A percentile compares a stretch with the other conserved stretches of the same genome.
phyloP scores from a whole-genome alignment of 2,888 invertebrate genomes.

The Orchesella flavescens region DNA sequence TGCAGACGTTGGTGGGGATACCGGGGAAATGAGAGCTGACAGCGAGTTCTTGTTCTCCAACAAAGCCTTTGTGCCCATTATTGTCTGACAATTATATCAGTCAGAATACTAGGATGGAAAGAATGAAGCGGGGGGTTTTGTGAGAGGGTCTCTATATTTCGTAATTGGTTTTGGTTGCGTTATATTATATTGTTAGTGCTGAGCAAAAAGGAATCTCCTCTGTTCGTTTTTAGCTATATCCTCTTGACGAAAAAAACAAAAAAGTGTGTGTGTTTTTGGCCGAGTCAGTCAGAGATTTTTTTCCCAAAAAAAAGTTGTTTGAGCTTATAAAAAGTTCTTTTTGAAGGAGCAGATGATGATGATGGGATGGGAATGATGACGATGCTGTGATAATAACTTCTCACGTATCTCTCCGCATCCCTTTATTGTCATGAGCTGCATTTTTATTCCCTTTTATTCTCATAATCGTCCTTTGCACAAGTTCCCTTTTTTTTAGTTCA shows the following conservation, averaged over 20 bases:
- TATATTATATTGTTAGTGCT: too few species aligned
- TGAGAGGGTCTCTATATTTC: too few species aligned
- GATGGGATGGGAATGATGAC: conserved; percentile 19
- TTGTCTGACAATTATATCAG: conserved; percentile 33
- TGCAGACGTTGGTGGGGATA: conserved; percentile 65
- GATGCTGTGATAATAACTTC: conserved; percentile 43
- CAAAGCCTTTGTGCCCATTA: conserved; percentile 64
- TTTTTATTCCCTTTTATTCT: conserved; percentile 24
- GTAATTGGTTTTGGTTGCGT: too few species aligned
- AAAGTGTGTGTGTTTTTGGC: neutral
- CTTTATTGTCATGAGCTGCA: conserved; percentile 43
- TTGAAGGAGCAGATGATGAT: conserved; percentile 7
- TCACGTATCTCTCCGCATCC: conserved; percentile 42
- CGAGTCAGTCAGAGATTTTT: conserved; percentile 20
- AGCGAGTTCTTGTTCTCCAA: conserved; percentile 66
- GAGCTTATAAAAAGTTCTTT: conserved; percentile 22
- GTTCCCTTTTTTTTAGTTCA: neutral
- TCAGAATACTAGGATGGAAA: conserved; percentile 26
- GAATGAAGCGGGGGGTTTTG: neutral
- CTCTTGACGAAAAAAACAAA: neutral
- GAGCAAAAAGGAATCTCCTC: too few species aligned
- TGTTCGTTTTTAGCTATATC: too few species aligned
- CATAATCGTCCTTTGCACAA: neutral
- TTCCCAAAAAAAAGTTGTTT: neutral
- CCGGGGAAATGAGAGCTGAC: conserved; percentile 63